Conservation (phyloP, 2,113 vertebrate genomes). For the Phalacrocorax aristotelis region DNA sequence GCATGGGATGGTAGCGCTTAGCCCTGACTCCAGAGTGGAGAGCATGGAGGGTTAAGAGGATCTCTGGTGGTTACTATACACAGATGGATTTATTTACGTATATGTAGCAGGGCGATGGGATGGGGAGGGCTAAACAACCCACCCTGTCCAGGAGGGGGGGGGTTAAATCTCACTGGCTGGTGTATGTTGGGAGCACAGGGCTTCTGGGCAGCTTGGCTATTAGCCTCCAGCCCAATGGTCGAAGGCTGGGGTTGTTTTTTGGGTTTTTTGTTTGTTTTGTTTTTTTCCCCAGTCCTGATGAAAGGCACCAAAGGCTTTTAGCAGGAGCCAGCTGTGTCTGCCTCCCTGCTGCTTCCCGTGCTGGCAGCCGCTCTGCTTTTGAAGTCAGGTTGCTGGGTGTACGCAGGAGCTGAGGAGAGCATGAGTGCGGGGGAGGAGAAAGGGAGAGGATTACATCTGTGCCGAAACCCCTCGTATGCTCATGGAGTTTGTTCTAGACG, state of each 20-base stretch:
- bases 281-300: background rate
- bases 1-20: background rate
- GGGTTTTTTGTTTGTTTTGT: too few relatives aligned
- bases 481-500: background rate
- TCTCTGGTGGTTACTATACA: slow-evolving; percentile 11
- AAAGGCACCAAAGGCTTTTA: slow-evolving; percentile 21
- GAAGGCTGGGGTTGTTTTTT: background rate
- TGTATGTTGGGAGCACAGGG: background rate
- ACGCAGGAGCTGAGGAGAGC: background rate
- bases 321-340: background rate
- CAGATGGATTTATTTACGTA: slow-evolving; percentile 8
- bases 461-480: background rate
- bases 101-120: background rate
- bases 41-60: slow-evolving; percentile 18
- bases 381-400: background rate
- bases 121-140: background rate
- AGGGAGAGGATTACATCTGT: background rate
- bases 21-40: background rate
- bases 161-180: background rate
- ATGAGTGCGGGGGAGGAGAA: background rate
- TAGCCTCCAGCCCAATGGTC: background rate
- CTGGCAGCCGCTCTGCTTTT: background rate
- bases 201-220: background rate
- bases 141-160: background rate
- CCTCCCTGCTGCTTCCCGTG: background rate